These are phyloP conservation scores for Forbesichthys agassizii DNA, from an alignment of 2,113 vertebrate species.

Conservation along the genomic window DNA sequence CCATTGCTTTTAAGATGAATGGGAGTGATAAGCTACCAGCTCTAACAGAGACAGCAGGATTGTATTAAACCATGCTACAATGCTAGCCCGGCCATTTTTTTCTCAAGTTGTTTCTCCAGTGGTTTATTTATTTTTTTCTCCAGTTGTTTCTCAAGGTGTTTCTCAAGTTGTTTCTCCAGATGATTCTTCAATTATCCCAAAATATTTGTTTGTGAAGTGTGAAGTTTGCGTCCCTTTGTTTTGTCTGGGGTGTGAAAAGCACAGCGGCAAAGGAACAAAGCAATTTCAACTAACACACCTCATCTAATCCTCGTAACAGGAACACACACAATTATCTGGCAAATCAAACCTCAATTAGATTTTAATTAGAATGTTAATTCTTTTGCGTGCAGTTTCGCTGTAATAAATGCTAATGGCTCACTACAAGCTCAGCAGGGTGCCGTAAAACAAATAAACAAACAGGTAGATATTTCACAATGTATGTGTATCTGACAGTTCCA, in stretches of 20 bases:
- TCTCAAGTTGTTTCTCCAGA: too few species aligned
- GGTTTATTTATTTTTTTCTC: too few species aligned
- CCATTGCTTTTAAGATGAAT: too few species aligned
- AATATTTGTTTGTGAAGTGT: slow-evolving; percentile 5
- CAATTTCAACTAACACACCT: slow-evolving; percentile 68
- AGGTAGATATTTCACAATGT: slow-evolving; percentile 41
- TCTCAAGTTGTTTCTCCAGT: too few species aligned
- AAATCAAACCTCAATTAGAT: slow-evolving; percentile 71
- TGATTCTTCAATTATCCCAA: neutral
- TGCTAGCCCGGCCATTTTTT: too few species aligned
- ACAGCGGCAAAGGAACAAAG: slow-evolving; percentile 51
- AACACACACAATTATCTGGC: slow-evolving; percentile 67
- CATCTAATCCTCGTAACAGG: slow-evolving; percentile 66
- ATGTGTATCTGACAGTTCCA: slow-evolving; percentile 40
- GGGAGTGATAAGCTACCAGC: too few species aligned
- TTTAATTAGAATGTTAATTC: slow-evolving; percentile 77
- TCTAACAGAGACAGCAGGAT: too few species aligned
- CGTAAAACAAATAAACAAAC: slow-evolving; percentile 45
- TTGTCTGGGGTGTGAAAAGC: slow-evolving; percentile 32
- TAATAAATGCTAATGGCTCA: slow-evolving; percentile 41
- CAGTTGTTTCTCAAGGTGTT: too few species aligned
- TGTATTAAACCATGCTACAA: too few species aligned
- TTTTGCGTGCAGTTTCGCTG: slow-evolving; percentile 58
- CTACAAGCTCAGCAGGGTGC: slow-evolving; percentile 49
- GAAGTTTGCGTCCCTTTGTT: slow-evolving; percentile 35